phyloP scores from a whole-genome alignment of 2,797 vertebrate species.

The Euphonia xanthogaster region DNA sequence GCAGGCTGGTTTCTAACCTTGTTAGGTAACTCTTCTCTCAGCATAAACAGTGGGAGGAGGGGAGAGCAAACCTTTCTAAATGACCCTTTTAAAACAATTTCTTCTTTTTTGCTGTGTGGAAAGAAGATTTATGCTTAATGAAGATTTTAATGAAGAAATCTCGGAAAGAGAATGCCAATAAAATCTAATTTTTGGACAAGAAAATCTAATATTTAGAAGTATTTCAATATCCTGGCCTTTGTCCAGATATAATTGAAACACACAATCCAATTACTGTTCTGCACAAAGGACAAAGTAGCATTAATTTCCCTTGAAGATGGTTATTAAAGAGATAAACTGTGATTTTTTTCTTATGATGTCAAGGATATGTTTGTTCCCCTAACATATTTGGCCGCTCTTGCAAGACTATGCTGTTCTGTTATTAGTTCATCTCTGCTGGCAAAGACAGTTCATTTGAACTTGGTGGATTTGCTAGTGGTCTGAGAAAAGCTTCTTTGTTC shows the following conservation, averaged over 20 bases:
- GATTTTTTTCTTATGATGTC: conserved; percentile 76
- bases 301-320: conserved; percentile 81
- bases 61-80: conserved; percentile 57
- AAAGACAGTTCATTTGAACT: conserved; percentile 69
- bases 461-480: conserved; percentile 59
- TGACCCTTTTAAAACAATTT: conserved; percentile 76
- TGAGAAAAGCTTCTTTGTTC: conserved; percentile 78
- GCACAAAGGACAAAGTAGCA: conserved; percentile 80
- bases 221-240: conserved; percentile 83
- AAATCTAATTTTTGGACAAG: conserved; percentile 82
- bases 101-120: conserved; percentile 67
- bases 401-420: conserved; percentile 68
- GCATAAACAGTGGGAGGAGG: conserved; percentile 28
- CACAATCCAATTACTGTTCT: conserved; percentile 82
- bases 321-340: conserved; percentile 83
- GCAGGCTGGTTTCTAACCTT: conserved; percentile 14
- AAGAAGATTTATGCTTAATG: conserved; percentile 80
- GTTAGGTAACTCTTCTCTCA: conserved; percentile 17
- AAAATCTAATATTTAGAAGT: conserved; percentile 83
- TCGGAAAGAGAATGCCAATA: conserved; percentile 79
- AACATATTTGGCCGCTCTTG: conserved; percentile 71
- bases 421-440: conserved; percentile 76
- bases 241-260: conserved; percentile 83
- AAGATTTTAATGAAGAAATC: conserved; percentile 83
- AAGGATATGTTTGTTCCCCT: conserved; percentile 77